phyloP scores from a whole-genome alignment of 2,888 invertebrate species.

The Alentia gelatinosa region DNA sequence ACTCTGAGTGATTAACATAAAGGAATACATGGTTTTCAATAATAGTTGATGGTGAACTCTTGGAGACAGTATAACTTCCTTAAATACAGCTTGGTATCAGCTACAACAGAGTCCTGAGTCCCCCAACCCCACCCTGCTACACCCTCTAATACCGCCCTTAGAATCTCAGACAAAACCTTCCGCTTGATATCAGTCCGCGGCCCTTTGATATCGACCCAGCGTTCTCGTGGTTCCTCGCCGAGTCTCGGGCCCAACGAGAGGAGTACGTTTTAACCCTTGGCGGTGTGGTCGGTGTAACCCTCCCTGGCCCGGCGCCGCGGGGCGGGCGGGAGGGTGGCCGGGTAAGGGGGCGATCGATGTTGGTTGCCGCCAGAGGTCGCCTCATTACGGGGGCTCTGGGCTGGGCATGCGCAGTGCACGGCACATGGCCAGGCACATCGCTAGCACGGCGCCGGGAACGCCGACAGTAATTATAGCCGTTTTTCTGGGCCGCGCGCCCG shows the following conservation, averaged over 20 bases:
- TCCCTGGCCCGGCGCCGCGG: neutral
- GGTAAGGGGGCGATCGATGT: neutral
- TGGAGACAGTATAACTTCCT: no score
- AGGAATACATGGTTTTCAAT: no score
- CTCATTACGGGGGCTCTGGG: neutral
- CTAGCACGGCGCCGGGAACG: neutral
- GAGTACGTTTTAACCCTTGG: neutral
- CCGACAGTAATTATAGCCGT: neutral
- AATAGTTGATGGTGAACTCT: no score
- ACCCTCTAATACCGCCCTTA: no score
- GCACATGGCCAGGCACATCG: neutral
- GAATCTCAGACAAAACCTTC: no score
- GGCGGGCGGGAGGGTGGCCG: neutral
- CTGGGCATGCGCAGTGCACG: neutral
- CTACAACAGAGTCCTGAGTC: no score
- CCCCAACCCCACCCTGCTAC: no score
- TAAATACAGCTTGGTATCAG: no score
- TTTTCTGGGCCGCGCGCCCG: neutral
- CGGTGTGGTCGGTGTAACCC: neutral
- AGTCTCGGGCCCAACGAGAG: neutral
- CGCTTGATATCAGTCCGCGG: neutral
- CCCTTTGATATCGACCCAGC: neutral
- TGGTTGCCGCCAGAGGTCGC: neutral
- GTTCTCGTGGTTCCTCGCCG: neutral
- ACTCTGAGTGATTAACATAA: no score